phyloP scores from a whole-genome alignment of 1,140 invertebrate genomes.

The Cotesia vestalis region DNA sequence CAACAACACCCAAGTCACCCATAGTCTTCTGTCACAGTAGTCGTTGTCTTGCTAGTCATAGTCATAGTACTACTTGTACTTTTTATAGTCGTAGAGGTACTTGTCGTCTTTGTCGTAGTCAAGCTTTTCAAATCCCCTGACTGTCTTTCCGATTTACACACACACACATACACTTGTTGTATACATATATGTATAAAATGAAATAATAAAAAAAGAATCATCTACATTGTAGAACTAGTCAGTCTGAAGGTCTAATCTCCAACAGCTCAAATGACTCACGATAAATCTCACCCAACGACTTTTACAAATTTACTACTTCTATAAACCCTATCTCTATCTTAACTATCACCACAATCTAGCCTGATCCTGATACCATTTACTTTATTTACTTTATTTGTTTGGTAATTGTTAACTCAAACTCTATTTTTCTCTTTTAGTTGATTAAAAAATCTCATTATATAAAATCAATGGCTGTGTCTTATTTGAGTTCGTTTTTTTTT shows the following conservation, averaged over 20 bases:
- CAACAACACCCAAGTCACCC: slow-evolving; percentile 12
- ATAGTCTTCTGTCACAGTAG: neutral
- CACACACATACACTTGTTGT: slow-evolving; percentile 27
- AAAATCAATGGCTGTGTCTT: too few relatives aligned
- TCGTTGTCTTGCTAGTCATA: neutral
- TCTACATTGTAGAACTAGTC: neutral
- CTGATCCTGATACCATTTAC: too few relatives aligned
- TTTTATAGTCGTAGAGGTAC: too few relatives aligned
- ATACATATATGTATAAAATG: slow-evolving; percentile 38
- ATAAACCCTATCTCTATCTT: slow-evolving; percentile 46
- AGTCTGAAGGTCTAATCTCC: slow-evolving; percentile 50
- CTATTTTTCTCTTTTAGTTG: slow-evolving; percentile 19
- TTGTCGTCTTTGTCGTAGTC: neutral
- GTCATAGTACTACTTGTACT: too few relatives aligned
- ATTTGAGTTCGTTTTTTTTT: too few relatives aligned
- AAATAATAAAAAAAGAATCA: slow-evolving; percentile 8
- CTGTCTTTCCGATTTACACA: slow-evolving; percentile 31
- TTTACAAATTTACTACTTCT: slow-evolving; percentile 24
- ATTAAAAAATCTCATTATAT: neutral
- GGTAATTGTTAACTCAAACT: too few relatives aligned
- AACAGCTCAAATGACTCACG: slow-evolving; percentile 44
- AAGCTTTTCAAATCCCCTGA: slow-evolving; percentile 35
- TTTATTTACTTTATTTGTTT: too few relatives aligned
- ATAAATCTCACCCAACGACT: slow-evolving; percentile 53
- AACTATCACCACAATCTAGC: slow-evolving; percentile 42